phyloP scores from a whole-genome alignment of 2,113 vertebrate species.

The Pedetes capensis region DNA sequence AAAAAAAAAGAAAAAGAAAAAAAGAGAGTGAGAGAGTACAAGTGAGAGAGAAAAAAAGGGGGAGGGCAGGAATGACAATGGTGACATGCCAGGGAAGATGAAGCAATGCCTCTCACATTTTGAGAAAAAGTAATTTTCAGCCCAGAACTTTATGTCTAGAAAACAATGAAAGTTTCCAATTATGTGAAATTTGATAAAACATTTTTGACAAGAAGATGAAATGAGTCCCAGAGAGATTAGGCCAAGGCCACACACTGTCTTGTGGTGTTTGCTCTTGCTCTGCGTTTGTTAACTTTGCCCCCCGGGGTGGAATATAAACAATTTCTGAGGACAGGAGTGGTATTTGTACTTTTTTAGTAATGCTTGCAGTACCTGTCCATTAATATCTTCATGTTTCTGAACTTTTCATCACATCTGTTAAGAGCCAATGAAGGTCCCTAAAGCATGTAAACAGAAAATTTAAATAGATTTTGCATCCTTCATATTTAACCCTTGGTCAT shows the following conservation, averaged over 20 bases:
- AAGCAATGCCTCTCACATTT: neutral
- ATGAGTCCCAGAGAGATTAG: neutral
- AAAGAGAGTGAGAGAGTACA: neutral
- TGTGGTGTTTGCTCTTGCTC: neutral
- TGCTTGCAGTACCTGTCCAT: neutral
- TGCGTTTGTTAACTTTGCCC: neutral
- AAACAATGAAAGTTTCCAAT: too few relatives aligned
- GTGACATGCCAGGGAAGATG: neutral
- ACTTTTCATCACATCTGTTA: neutral
- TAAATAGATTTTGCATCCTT: neutral
- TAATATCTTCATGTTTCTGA: neutral
- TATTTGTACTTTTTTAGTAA: neutral
- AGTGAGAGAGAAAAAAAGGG: too few relatives aligned
- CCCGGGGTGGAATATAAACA: neutral
- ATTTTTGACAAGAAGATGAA: neutral
- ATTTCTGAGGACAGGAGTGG: neutral
- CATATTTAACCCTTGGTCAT: neutral
- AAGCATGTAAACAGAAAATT: neutral
- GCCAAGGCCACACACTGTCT: neutral
- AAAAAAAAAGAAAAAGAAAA: neutral
- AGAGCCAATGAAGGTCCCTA: neutral
- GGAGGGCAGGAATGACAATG: neutral
- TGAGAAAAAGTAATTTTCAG: too few relatives aligned
- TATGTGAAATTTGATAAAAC: neutral
- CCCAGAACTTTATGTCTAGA: too few relatives aligned